phyloP scores from a whole-genome alignment of 2,888 invertebrate species.

The Acheta domesticus region DNA sequence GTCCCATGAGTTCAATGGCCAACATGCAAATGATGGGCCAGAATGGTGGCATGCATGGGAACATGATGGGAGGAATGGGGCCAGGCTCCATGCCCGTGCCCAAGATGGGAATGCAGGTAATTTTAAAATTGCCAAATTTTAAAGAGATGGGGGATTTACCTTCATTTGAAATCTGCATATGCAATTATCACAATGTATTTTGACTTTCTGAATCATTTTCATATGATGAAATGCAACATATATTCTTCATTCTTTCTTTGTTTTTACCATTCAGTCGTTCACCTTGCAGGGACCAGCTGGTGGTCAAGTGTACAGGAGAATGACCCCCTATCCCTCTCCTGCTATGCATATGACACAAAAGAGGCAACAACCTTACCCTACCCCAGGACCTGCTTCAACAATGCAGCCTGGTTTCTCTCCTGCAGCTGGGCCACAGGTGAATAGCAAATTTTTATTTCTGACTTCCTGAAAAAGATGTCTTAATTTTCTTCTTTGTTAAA shows the following conservation, averaged over 20 bases:
- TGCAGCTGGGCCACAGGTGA: constrained; percentile 38
- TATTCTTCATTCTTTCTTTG: no score
- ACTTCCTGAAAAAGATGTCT: no score
- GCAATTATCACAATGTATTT: background rate
- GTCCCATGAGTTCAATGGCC: constrained; percentile 64
- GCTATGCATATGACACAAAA: constrained; percentile 83
- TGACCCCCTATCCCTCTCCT: constrained; percentile 82
- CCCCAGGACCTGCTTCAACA: constrained; percentile 49
- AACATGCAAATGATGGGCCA: constrained; percentile 56
- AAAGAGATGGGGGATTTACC: no score
- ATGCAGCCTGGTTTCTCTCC: constrained; percentile 53
- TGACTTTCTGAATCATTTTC: background rate
- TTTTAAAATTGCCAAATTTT: constrained; percentile 42
- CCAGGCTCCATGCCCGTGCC: constrained; percentile 35
- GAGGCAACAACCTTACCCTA: constrained; percentile 61
- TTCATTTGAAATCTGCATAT: no score
- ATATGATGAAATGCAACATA: no score
- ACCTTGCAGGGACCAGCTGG: constrained; percentile 39
- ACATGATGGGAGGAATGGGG: constrained; percentile 41
- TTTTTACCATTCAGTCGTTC: no score
- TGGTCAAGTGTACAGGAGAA: constrained; percentile 63
- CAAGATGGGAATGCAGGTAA: constrained; percentile 45
- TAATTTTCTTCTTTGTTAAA: no score
- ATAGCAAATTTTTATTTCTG: background rate
- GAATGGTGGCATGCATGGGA: constrained; percentile 40